Evolutionary conservation across 35 echinoderm and acorn worm genomes (phyloP).

Genomic region (Holothuria glaberrima): DNA sequence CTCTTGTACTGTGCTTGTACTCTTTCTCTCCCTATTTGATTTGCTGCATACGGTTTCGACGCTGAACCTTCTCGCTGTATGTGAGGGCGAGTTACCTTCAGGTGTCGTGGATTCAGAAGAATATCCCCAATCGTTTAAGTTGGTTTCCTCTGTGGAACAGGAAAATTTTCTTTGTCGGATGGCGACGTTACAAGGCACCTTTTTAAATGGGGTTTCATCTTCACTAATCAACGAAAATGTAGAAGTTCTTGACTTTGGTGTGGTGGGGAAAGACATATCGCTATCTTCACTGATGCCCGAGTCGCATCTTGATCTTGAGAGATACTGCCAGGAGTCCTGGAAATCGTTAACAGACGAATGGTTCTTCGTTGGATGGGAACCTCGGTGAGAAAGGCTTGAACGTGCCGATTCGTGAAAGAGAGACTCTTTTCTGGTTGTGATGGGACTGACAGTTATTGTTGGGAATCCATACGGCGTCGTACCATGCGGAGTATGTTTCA

Average conservation of each 20-base stretch:
- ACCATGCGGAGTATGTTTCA: not conserved
- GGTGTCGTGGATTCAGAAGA: conserved; percentile 17
- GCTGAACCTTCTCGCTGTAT: conserved; percentile 4
- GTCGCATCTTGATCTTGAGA: conserved; percentile 29
- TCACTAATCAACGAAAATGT: conserved; percentile 46
- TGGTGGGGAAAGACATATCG: conserved; percentile 6
- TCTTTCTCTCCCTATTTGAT: not conserved
- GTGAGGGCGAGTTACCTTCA: not conserved
- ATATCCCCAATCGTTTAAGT: conserved; percentile 27
- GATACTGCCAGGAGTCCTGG: conserved; percentile 26
- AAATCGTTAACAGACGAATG: not conserved
- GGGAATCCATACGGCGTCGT: conserved; percentile 28
- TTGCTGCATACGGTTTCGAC: not conserved
- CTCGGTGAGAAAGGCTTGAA: not conserved
- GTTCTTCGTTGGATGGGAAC: not conserved
- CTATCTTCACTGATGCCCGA: conserved; percentile 46
- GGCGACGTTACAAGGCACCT: not conserved
- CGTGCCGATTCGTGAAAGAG: conserved; percentile 18
- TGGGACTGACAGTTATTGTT: conserved; percentile 30
- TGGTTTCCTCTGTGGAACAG: conserved; percentile 28
- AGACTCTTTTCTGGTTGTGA: conserved; percentile 36
- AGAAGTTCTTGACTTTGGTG: conserved; percentile 34
- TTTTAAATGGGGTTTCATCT: not conserved
- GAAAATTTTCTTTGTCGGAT: conserved; percentile 1
- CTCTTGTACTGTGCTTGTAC: not conserved